A percentile compares a stretch with the other conserved stretches of the same genome.
Evolutionary conservation across 1,140 invertebrate genomes (phyloP).

Genomic region (Ostrea edulis): DNA sequence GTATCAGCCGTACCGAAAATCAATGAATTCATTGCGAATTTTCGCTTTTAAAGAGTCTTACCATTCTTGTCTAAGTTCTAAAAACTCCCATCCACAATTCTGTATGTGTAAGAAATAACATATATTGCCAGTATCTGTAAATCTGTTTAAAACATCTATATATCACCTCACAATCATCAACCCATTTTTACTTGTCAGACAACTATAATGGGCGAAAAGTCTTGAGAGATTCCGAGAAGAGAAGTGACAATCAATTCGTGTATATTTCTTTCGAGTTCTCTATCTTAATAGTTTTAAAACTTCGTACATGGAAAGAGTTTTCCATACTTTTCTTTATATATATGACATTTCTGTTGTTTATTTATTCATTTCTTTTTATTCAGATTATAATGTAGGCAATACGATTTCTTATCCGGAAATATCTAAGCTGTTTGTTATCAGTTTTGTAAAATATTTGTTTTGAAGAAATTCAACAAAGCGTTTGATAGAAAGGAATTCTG

Average conservation of each 20-base stretch:
- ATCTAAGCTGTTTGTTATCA: neutral
- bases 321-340: neutral
- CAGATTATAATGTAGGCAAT: neutral
- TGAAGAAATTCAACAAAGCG: neutral
- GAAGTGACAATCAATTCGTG: neutral
- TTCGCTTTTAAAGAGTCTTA: neutral
- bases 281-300: too few relatives aligned
- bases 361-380: neutral
- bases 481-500: neutral
- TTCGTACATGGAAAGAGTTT: neutral
- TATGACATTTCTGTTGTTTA: neutral
- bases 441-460: neutral
- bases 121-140: neutral
- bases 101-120: neutral
- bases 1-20: neutral
- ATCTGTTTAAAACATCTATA: neutral
- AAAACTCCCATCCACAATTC: neutral
- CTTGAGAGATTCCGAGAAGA: neutral
- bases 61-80: neutral
- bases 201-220: neutral
- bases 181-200: slow-evolving; percentile 16
- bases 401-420: neutral
- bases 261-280: neutral
- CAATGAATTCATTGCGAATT: neutral
- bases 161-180: neutral